Conservation (phyloP, 1,140 invertebrate species). For the Brachionus asplanchnoidis region DNA sequence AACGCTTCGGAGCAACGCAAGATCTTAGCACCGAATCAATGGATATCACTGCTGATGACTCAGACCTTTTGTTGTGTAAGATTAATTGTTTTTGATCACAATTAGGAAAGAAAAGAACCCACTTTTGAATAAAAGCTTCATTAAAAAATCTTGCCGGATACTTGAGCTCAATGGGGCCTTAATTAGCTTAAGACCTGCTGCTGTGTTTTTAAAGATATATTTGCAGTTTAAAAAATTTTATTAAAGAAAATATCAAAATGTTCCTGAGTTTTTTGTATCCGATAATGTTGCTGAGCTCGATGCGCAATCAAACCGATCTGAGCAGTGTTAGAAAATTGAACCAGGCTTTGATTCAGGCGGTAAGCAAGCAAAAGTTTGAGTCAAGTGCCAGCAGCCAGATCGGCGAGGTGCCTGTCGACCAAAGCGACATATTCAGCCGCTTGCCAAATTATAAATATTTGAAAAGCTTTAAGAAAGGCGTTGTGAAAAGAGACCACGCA, state of each 20-base stretch:
- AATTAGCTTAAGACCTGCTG: background rate
- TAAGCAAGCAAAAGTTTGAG: background rate
- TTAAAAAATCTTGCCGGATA: background rate
- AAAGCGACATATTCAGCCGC: background rate
- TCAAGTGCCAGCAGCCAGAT: background rate
- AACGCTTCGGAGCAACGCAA: background rate
- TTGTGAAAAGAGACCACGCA: background rate
- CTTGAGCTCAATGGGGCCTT: background rate
- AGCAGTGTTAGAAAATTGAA: background rate
- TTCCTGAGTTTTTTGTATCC: conserved; percentile 22
- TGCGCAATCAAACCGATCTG: conserved; percentile 8
- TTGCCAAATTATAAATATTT: conserved; percentile 1
- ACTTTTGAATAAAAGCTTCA: background rate
- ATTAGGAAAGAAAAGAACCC: background rate
- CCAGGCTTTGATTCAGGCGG: background rate
- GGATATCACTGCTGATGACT: background rate
- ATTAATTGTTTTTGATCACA: background rate
- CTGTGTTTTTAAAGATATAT: background rate
- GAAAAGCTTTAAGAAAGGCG: background rate
- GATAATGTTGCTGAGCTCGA: background rate
- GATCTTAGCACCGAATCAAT: background rate
- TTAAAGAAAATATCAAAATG: background rate
- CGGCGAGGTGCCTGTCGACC: background rate
- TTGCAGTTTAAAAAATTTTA: background rate
- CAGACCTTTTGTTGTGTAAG: background rate